Base-by-base conservation (phyloP, 1,140 invertebrate species). In the Microplitis demolitor region DNA sequence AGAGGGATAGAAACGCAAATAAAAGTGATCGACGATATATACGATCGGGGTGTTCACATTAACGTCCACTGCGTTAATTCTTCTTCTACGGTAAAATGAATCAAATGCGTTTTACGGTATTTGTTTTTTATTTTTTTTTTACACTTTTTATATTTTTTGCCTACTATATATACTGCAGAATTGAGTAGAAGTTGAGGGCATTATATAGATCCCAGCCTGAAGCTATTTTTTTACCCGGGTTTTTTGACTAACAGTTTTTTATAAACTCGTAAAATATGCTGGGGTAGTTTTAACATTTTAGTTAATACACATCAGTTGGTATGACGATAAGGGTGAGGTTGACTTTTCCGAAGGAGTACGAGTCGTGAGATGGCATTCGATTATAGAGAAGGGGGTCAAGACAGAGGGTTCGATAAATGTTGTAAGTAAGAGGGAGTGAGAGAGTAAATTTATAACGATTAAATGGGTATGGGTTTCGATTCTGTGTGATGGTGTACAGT, bases 51-150 rank as follows among this genome's bases (percentile, higher is more conserved):
- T 14, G 51, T 35, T 66, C 64, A 66, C 51, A 68, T 68, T 58
- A 58, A 54, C 11, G 53, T 68, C 45, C 66, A 58, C 53, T 31
- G 53, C 34, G 53, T 56, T 68, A 76, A 73, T 76, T 70, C 62
- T n/a, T 72, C 53, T 73, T 35, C 16, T 13, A 13, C 37, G 34
- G 14, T 45, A 13, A 16, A 64, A 64, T 64, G 62, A 64, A 45
- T 64, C 39, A 35, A 50, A 64, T 24, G 37, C 34, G 39, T 76
- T 77, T 71, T 72, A 75, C 66, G 16, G 69, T 50, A 70, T 75
- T 79, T 14, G 71, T 66, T 39, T 60, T 39, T 60, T 53, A 24
- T 34, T 24, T 53, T 45, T 14, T 45, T 35, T 45, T 24, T 45
- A 35, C 34, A 24, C 24, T 24, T 2, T 24, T 24, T 24, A n/a